phyloP scores from a whole-genome alignment of 2,888 invertebrate species.

The Campopleginae sp. region DNA sequence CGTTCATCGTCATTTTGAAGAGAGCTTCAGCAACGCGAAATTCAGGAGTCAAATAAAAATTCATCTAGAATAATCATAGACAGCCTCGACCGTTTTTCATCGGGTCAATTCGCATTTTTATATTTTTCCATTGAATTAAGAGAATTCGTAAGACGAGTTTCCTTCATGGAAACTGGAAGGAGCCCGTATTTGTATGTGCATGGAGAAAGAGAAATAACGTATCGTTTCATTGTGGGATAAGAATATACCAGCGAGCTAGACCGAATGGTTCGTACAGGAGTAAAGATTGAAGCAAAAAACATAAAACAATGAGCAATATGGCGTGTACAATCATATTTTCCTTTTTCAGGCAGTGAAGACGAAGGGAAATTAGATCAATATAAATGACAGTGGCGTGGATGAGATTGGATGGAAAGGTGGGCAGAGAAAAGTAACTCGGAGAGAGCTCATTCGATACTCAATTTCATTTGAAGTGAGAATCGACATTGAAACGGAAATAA shows the following conservation, averaged over 20 bases:
- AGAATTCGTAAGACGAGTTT: background rate
- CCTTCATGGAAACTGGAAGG: background rate
- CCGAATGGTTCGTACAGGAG: background rate
- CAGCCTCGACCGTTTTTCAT: background rate
- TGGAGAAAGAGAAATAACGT: too few species aligned
- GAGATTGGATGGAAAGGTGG: constrained; percentile 43
- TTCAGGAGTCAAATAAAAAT: background rate
- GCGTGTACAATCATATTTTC: background rate
- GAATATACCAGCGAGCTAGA: background rate
- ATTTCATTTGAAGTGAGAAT: constrained; percentile 54
- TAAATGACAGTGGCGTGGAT: constrained; percentile 49
- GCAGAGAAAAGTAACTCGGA: background rate
- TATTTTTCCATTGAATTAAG: background rate
- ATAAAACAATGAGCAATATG: background rate
- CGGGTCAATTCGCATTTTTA: background rate
- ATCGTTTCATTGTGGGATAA: background rate
- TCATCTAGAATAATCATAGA: background rate
- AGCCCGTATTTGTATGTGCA: background rate
- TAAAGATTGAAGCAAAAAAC: background rate
- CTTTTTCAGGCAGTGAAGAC: background rate
- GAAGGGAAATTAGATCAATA: constrained; percentile 43
- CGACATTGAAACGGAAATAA: constrained; percentile 37
- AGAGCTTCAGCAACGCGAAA: constrained; percentile 1
- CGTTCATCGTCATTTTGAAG: background rate
- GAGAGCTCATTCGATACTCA: constrained; percentile 51